Percentiles rank a stretch among this genome's conserved stretches.
phyloP scores from a whole-genome alignment of 2,797 vertebrate species.

The Melanotaenia boesemani region DNA sequence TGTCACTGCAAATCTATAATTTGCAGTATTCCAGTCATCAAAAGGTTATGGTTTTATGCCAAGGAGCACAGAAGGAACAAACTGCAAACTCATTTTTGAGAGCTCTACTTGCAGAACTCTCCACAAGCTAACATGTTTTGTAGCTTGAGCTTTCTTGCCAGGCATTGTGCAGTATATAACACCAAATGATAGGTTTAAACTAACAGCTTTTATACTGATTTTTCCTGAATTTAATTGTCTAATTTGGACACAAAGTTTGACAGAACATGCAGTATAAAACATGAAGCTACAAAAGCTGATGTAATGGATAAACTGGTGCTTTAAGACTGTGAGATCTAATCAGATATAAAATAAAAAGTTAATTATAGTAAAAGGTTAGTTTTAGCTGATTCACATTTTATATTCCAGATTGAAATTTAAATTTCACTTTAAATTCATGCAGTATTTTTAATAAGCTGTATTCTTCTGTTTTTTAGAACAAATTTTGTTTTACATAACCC shows the following conservation, averaged over 20 bases:
- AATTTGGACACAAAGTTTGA: not conserved
- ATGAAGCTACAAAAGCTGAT: not conserved
- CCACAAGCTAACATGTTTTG: not conserved
- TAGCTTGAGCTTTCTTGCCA: not conserved
- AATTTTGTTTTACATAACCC: constrained; percentile 24
- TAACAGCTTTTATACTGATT: not conserved
- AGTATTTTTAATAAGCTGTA: not conserved
- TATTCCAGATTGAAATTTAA: too few relatives aligned
- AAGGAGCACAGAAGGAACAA: not conserved
- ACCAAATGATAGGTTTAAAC: not conserved
- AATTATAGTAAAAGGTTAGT: not conserved
- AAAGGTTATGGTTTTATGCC: not conserved
- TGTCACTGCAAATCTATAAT: not conserved
- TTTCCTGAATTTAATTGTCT: not conserved
- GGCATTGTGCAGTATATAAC: not conserved
- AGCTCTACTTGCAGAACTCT: not conserved
- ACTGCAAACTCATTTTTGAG: not conserved
- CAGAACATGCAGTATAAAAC: not conserved
- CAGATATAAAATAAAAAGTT: not conserved
- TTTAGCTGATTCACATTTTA: not conserved
- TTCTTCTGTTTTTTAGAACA: not conserved
- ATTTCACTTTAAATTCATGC: not conserved
- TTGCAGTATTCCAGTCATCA: not conserved
- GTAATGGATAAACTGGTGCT: not conserved
- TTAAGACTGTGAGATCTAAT: not conserved